Evolutionary conservation across 2,888 invertebrate genomes (phyloP).

Genomic region (Drosophila mercatorum): DNA sequence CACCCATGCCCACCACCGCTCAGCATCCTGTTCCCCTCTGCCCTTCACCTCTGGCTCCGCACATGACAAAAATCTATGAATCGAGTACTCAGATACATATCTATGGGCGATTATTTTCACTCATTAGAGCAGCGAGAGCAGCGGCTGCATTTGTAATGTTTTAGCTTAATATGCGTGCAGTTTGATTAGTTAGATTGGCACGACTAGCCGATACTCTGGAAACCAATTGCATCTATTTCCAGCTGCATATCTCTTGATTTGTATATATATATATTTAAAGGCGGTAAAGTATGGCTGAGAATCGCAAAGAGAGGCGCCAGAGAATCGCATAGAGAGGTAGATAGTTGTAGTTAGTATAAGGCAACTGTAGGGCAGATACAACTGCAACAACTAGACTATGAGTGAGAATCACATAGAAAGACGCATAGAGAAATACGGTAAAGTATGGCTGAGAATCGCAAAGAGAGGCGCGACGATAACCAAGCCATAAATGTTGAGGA

Average conservation of each 20-base stretch:
- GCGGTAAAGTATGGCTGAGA: background rate
- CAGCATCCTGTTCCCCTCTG: background rate
- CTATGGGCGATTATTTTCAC: background rate
- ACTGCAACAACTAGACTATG: too few species aligned
- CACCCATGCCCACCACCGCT: background rate
- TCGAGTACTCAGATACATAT: background rate
- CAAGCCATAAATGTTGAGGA: too few species aligned
- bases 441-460: too few species aligned
- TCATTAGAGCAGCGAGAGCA: background rate
- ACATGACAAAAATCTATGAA: background rate
- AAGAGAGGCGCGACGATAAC: too few species aligned
- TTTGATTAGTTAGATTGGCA: background rate
- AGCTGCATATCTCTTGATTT: background rate
- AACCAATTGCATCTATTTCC: background rate
- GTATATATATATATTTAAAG: background rate
- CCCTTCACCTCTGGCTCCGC: background rate
- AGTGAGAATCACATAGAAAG: too few species aligned
- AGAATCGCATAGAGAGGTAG: too few species aligned
- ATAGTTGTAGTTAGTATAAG: too few species aligned
- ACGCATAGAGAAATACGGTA: too few species aligned
- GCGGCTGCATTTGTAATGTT: background rate
- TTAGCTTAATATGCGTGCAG: background rate
- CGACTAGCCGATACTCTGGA: background rate
- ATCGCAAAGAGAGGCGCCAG: background rate
- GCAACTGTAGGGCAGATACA: too few species aligned